Evolutionary conservation across 2,797 vertebrate genomes (phyloP).

Genomic region (Chromobotia macracanthus): DNA sequence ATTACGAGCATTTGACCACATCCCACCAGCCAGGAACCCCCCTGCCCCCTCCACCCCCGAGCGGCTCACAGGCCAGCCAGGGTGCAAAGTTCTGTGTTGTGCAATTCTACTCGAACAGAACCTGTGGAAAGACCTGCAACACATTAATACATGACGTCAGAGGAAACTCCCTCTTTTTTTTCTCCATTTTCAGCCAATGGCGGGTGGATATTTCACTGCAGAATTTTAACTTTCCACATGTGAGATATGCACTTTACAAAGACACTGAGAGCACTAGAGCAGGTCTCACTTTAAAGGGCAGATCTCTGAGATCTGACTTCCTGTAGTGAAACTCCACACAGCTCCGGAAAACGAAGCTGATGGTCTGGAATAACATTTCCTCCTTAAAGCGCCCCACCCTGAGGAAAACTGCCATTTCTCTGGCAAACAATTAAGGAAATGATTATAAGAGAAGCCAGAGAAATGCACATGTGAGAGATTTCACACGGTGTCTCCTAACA

Average conservation of each 20-base stretch:
- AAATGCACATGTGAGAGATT: not conserved
- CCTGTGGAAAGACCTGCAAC: constrained; percentile 66
- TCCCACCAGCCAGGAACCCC: not conserved
- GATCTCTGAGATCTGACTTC: constrained; percentile 55
- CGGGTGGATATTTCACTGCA: constrained; percentile 68
- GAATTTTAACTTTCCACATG: constrained; percentile 57
- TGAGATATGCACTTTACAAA: not conserved
- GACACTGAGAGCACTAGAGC: constrained; percentile 34
- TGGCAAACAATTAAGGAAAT: not conserved
- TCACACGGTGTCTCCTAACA: constrained; percentile 14
- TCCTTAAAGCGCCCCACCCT: constrained; percentile 22
- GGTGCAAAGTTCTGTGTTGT: constrained; percentile 66
- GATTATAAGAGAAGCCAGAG: not conserved
- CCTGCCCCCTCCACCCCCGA: too few species aligned
- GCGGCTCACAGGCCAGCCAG: not conserved
- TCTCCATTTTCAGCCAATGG: constrained; percentile 34
- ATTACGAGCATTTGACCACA: constrained; percentile 30
- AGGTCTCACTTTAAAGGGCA: constrained; percentile 64
- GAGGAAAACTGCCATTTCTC: constrained; percentile 10
- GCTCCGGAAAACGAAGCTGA: constrained; percentile 55
- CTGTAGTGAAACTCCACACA: constrained; percentile 56
- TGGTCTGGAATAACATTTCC: constrained; percentile 47
- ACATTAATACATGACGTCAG: constrained; percentile 69
- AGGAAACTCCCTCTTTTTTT: constrained; percentile 26
- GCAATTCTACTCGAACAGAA: constrained; percentile 65